phyloP scores from a whole-genome alignment of 2,797 vertebrate genomes.

The Lophius americanus region DNA sequence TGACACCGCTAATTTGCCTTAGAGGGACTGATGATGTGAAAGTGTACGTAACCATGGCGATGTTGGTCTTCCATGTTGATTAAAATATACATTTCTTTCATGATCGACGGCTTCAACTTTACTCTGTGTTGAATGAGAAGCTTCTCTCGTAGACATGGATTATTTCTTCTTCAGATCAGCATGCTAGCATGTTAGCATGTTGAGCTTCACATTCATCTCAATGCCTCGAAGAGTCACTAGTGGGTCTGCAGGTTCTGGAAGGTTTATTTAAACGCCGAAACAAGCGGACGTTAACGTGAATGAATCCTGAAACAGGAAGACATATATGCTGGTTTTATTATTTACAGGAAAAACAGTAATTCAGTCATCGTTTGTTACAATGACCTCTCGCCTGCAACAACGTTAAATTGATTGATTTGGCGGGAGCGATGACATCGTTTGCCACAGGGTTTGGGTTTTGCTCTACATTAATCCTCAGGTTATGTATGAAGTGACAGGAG shows the following conservation, averaged over 20 bases:
- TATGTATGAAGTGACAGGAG: constrained; percentile 19
- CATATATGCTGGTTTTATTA: not conserved
- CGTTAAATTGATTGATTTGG: not conserved
- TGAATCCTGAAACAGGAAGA: not conserved
- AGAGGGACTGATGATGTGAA: constrained; percentile 19
- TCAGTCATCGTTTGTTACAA: not conserved
- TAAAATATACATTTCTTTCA: no score
- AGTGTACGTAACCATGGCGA: no score
- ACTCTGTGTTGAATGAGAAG: no score
- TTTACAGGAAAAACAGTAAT: not conserved
- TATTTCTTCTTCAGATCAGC: no score
- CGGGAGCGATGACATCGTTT: not conserved
- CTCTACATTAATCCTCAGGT: constrained; percentile 16
- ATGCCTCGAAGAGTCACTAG: no score
- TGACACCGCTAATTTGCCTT: constrained; percentile 10
- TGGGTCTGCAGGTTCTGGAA: no score
- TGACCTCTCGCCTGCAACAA: not conserved
- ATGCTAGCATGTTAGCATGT: no score
- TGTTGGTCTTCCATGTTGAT: no score
- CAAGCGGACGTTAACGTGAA: not conserved
- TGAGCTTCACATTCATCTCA: not conserved
- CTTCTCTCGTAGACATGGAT: no score
- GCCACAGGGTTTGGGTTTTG: not conserved
- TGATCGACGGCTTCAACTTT: no score
- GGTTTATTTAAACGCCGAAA: not conserved